Conservation (phyloP, 2,797 vertebrate species). For the Myotis planiceps region DNA sequence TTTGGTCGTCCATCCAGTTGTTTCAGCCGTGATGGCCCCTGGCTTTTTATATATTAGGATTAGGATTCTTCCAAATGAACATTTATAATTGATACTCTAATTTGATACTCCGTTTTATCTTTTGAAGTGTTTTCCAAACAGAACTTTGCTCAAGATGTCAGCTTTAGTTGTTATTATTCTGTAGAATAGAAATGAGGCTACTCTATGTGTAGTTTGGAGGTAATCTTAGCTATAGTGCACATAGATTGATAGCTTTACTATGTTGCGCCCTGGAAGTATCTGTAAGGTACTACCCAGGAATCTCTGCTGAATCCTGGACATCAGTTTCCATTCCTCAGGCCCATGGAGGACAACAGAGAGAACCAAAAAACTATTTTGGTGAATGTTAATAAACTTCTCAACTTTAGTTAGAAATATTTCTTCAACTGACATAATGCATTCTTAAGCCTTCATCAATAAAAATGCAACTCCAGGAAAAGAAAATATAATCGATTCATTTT, state of each 20-base stretch:
- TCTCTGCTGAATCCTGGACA: constrained; percentile 92
- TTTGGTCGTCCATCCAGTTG: too few species aligned
- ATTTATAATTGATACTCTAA: constrained; percentile 49
- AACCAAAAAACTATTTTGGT: constrained; percentile 94
- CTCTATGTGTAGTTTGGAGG: constrained; percentile 90
- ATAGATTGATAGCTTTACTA: constrained; percentile 91
- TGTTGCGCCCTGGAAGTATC: constrained; percentile 92
- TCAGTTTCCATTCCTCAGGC: constrained; percentile 87
- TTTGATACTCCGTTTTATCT: constrained; percentile 75
- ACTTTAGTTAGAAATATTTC: constrained; percentile 87
- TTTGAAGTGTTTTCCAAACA: constrained; percentile 91
- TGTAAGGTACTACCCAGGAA: constrained; percentile 93
- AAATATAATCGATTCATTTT: constrained; percentile 91
- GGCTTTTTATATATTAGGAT: too few species aligned
- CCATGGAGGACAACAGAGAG: constrained; percentile 90
- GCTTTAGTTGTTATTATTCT: constrained; percentile 89
- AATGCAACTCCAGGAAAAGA: constrained; percentile 94
- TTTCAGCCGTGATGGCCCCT: too few species aligned
- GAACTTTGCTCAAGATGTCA: constrained; percentile 89
- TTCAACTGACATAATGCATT: constrained; percentile 83
- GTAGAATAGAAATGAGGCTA: constrained; percentile 80
- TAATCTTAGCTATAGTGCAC: constrained; percentile 93
- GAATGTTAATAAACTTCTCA: constrained; percentile 91
- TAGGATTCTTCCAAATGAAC: constrained; percentile 39
- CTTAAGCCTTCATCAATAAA: constrained; percentile 89